Base-by-base conservation (phyloP, 2,888 invertebrate species). In the Tribolium freemani region DNA sequence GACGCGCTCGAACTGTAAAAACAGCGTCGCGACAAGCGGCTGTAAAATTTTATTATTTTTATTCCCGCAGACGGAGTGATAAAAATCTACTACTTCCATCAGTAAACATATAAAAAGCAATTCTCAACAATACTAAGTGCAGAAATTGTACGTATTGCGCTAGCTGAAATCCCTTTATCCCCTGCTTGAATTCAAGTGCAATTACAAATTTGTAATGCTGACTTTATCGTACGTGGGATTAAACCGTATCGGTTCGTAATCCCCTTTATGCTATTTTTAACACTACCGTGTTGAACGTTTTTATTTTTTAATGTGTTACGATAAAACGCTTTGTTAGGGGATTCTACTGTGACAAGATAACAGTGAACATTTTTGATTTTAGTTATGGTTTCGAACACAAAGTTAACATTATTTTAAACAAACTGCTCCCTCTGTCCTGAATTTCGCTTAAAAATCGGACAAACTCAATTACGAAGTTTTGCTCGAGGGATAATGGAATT, bases 401-500 rank as follows among this genome's bases (percentile, higher is more conserved):
- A 54, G 30, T 31, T 31, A n/a, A 38, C 38, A 38, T 38, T 38
- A 38, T 38, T 8, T 31, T 31, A 20, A 54, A 30, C 54, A 54
- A 54, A 26, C 11, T 30, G 30, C 54, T 30, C 38, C 38, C 38
- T 57, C 26, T 26, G 46, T 13, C 21, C 21, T 44, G 30, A 48
- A 21, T 60, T 60, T 61, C 61, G 50, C 21, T 61, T 61, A 61
- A 61, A 48, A 61, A 61, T 61, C 44, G 61, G 44, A 20, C 61
- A 61, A 46, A 61, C 61, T 58, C 58, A 58, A 61, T 48, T 61
- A 50, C 8, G 13, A 61, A 61, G 48, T 61, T 61, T 21, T 58
- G 48, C 58, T 45, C 9, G n/a, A 16, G 45, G 58, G 58, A 45
- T 58, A 58, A 58, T 45, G 58, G 58, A 45, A 13, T 58, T 58